phyloP scores from a whole-genome alignment of 2,888 invertebrate species.

The Tuta absoluta region DNA sequence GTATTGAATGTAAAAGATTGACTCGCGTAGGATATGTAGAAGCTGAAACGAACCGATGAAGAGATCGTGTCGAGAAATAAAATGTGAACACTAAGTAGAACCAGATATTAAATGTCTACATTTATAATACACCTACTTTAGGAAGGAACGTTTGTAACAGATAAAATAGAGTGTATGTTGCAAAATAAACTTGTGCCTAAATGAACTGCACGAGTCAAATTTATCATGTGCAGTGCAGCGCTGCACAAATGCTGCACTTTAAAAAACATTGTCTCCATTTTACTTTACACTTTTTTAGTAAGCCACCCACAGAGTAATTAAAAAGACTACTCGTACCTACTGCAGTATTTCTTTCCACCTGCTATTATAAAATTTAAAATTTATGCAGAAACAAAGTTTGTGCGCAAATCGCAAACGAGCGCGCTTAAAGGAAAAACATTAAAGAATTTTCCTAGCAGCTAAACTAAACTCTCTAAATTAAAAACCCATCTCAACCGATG shows the following conservation, averaged over 20 bases:
- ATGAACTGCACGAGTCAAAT: constrained; percentile 13
- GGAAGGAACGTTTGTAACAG: too few species aligned
- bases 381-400: constrained; percentile 19
- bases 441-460: constrained; percentile 14
- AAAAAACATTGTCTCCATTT: constrained; percentile 12
- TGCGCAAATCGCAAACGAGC: constrained; percentile 5
- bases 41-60: too few species aligned
- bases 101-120: too few species aligned
- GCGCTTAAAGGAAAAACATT: constrained; percentile 18
- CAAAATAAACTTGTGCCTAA: constrained; percentile 1
- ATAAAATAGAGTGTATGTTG: constrained; percentile 10
- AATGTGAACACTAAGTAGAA: too few species aligned
- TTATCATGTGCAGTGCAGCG: constrained; percentile 1
- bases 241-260: constrained; percentile 9
- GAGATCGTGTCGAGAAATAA: too few species aligned
- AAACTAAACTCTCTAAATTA: constrained; percentile 25
- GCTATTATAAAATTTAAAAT: constrained; percentile 11
- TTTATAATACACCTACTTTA: too few species aligned
- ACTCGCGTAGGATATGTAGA: too few species aligned
- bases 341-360: background rate
- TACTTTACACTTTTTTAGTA: background rate
- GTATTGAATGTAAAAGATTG: background rate
- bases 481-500: constrained; percentile 20
- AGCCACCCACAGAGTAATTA: constrained; percentile 13
- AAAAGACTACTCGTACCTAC: constrained; percentile 10